A percentile compares a stretch with the other conserved stretches of the same genome.
Evolutionary conservation across 2,888 invertebrate species (phyloP).

Genomic region (Platynereis dumerilii): DNA sequence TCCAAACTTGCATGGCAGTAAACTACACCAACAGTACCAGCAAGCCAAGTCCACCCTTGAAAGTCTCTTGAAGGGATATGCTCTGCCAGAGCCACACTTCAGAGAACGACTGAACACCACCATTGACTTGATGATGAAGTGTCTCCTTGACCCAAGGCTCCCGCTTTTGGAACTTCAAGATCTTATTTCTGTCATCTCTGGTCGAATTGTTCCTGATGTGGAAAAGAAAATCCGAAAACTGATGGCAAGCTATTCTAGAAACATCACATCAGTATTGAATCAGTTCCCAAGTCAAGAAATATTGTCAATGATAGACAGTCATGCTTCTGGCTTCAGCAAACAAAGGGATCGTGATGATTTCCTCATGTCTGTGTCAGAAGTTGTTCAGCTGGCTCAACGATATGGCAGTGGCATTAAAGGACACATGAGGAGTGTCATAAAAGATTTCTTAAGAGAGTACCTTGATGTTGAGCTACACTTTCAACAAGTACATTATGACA

Average conservation of each 20-base stretch:
- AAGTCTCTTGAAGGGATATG: constrained; percentile 73
- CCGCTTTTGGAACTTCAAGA: constrained; percentile 91
- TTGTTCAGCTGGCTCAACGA: constrained; percentile 91
- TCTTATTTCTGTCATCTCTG: constrained; percentile 95
- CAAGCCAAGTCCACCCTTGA: constrained; percentile 1
- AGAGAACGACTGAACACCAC: constrained; percentile 56
- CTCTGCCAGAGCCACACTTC: constrained; percentile 66
- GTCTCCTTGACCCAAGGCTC: constrained; percentile 88
- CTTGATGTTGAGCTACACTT: constrained; percentile 94
- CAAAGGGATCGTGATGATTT: constrained; percentile 91
- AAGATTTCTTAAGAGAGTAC: constrained; percentile 89
- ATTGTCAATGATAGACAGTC: constrained; percentile 70
- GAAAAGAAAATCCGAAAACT: constrained; percentile 93
- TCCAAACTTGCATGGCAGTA: constrained; percentile 71
- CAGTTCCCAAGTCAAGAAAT: constrained; percentile 94
- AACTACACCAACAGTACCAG: constrained; percentile 75
- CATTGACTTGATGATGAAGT: constrained; percentile 79
- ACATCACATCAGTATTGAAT: constrained; percentile 94
- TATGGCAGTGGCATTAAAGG: constrained; percentile 95
- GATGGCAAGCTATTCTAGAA: constrained; percentile 91
- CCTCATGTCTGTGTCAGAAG: constrained; percentile 93
- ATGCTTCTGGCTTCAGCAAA: constrained; percentile 90
- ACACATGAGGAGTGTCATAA: constrained; percentile 94
- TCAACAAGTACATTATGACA: constrained; percentile 95
- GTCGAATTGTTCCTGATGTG: constrained; percentile 89